Conservation (phyloP, 2,113 vertebrate genomes). For the Lamprotornis superbus region DNA sequence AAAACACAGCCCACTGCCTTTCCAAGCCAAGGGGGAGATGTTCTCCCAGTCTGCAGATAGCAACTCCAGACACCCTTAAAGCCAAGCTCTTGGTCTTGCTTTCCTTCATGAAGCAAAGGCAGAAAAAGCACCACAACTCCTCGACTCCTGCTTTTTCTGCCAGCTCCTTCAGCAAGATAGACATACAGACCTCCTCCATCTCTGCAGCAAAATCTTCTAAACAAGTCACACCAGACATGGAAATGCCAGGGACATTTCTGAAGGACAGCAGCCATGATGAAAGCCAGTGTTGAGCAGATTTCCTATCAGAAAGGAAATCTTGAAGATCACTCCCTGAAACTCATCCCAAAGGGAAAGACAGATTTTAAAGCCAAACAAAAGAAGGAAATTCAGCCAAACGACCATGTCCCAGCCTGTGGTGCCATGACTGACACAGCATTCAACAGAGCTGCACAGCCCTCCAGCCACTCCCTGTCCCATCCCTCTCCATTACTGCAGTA, state of each 20-base stretch:
- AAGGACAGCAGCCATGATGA: background rate
- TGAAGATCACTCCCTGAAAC: background rate
- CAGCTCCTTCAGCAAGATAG: background rate
- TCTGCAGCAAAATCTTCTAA: background rate
- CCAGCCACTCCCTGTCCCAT: background rate
- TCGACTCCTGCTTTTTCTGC: background rate
- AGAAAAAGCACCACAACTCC: background rate
- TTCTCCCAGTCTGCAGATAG: background rate
- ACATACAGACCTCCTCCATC: background rate
- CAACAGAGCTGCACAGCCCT: background rate
- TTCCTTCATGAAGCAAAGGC: background rate
- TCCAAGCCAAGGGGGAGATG: background rate
- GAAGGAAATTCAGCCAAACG: background rate
- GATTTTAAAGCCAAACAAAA: background rate
- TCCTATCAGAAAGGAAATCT: background rate
- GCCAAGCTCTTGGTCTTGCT: background rate
- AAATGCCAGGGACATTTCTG: background rate
- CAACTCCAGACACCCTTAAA: background rate
- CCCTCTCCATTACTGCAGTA: accelerated
- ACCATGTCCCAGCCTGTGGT: background rate
- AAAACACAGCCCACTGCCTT: background rate
- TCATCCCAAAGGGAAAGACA: background rate
- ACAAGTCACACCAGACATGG: background rate
- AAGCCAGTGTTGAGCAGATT: background rate
- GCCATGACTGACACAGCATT: background rate